Percentiles rank a stretch among this genome's conserved stretches.
Conservation (phyloP, 2,888 invertebrate genomes). For the Sisyra terminalis region DNA sequence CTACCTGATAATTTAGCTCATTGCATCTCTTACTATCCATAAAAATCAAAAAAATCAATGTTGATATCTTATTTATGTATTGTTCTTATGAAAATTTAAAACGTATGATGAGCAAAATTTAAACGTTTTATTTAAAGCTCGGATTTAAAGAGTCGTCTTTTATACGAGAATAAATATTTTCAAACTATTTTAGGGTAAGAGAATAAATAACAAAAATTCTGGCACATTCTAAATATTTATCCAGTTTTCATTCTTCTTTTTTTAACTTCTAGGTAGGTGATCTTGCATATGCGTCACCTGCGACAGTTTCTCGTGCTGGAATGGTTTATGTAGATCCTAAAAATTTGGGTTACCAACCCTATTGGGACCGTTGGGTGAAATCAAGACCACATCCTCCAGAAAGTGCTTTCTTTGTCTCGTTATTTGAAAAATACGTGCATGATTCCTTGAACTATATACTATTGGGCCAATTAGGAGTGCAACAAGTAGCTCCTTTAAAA, state of each 20-base stretch:
- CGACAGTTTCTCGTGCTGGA: constrained; percentile 81
- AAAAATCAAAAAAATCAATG: too few relatives aligned
- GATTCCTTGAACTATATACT: constrained; percentile 51
- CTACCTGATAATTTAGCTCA: too few relatives aligned
- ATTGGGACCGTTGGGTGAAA: constrained; percentile 69
- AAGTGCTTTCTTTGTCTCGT: constrained; percentile 26
- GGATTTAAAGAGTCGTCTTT: too few relatives aligned
- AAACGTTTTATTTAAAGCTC: too few relatives aligned
- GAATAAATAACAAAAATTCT: too few relatives aligned
- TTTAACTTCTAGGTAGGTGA: constrained; percentile 49
- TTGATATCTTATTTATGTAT: too few relatives aligned
- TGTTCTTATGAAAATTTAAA: too few relatives aligned
- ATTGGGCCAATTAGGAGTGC: constrained; percentile 55
- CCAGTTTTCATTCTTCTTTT: constrained; percentile 4
- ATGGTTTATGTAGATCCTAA: constrained; percentile 92
- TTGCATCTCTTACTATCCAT: too few relatives aligned
- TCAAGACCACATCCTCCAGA: constrained; percentile 33
- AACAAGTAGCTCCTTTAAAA: constrained; percentile 55
- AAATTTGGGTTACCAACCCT: constrained; percentile 72
- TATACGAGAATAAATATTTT: too few relatives aligned
- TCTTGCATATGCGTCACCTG: constrained; percentile 79
- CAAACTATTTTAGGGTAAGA: too few relatives aligned
- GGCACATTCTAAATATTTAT: too few relatives aligned
- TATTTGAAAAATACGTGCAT: constrained; percentile 64
- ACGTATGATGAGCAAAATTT: too few relatives aligned